Evolutionary conservation across 2,888 invertebrate species (phyloP).

Genomic region (Chaetogeoica ovagalla): DNA sequence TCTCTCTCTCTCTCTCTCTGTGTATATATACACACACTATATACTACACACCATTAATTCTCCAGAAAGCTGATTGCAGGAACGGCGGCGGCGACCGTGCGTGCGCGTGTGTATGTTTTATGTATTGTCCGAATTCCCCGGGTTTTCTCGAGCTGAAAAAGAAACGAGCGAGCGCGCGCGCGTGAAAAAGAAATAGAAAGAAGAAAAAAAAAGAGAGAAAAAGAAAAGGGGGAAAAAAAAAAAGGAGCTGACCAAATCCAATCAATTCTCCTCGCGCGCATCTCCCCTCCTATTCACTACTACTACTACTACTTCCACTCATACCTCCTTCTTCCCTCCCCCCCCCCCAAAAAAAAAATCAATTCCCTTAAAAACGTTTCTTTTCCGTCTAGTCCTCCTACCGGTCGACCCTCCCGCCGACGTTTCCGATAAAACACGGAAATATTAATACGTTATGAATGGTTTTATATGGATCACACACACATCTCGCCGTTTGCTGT

Average conservation of each 20-base stretch:
- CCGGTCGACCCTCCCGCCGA: slow-evolving; percentile 13
- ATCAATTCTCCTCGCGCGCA: slow-evolving; percentile 47
- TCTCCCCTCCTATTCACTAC: slow-evolving; percentile 6
- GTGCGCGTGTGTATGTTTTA: slow-evolving; percentile 51
- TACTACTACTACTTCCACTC: slow-evolving; percentile 20
- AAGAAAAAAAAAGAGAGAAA: neutral
- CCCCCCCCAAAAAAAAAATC: too few species aligned
- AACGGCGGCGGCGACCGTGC: slow-evolving; percentile 32
- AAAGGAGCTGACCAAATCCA: slow-evolving; percentile 51
- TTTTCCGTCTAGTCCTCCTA: neutral
- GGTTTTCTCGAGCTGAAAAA: slow-evolving; percentile 51
- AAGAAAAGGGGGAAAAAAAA: slow-evolving; percentile 2
- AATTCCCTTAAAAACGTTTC: slow-evolving; percentile 50
- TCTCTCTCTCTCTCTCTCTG: too few species aligned
- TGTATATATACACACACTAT: too few species aligned
- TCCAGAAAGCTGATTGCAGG: slow-evolving; percentile 43
- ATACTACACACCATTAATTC: slow-evolving; percentile 45
- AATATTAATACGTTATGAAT: slow-evolving; percentile 39
- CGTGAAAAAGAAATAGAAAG: slow-evolving; percentile 10
- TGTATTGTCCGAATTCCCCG: slow-evolving; percentile 51
- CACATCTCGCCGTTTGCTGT: neutral
- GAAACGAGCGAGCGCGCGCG: slow-evolving; percentile 21
- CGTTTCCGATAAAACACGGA: slow-evolving; percentile 47
- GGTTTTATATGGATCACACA: slow-evolving; percentile 16
- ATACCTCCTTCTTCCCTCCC: neutral